Evolutionary conservation across 2,888 invertebrate genomes (phyloP).

Genomic region (Kuschelorhynchus macadamiae): DNA sequence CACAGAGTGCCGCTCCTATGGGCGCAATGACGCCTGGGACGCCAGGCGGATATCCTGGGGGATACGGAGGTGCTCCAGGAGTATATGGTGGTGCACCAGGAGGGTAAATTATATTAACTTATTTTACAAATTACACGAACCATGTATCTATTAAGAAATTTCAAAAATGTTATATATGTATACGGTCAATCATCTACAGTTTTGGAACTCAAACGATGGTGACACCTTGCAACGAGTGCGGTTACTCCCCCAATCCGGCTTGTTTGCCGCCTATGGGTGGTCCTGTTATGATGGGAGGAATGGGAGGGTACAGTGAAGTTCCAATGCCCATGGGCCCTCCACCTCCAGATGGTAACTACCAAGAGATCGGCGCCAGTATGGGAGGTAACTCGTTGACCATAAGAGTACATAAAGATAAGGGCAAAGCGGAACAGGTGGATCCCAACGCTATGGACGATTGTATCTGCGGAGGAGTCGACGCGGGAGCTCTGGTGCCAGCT

Average conservation of each 20-base stretch:
- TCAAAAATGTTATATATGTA: too few relatives aligned
- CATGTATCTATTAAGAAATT: too few relatives aligned
- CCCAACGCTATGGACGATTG: constrained; percentile 29
- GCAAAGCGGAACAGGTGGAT: constrained; percentile 67
- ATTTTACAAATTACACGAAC: too few relatives aligned
- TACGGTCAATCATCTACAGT: constrained; percentile 8
- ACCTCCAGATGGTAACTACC: constrained; percentile 68
- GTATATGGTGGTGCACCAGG: constrained; percentile 1
- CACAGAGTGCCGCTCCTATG: not conserved
- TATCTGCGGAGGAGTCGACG: constrained; percentile 26
- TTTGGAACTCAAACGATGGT: constrained; percentile 22
- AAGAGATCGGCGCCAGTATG: constrained; percentile 78
- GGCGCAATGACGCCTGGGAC: constrained; percentile 1
- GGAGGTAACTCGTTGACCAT: constrained; percentile 78
- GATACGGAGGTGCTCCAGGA: not conserved
- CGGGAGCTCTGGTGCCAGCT: not conserved
- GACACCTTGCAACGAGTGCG: constrained; percentile 56
- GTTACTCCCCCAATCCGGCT: constrained; percentile 47
- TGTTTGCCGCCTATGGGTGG: constrained; percentile 29
- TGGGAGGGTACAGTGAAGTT: constrained; percentile 11
- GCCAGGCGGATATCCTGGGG: constrained; percentile 11
- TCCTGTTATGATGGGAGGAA: constrained; percentile 36
- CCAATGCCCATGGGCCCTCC: constrained; percentile 3
- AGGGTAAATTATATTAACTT: too few relatives aligned
- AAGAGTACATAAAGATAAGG: constrained; percentile 74